Conservation (phyloP, 2,797 vertebrate genomes). For the Anguilla anguilla region DNA sequence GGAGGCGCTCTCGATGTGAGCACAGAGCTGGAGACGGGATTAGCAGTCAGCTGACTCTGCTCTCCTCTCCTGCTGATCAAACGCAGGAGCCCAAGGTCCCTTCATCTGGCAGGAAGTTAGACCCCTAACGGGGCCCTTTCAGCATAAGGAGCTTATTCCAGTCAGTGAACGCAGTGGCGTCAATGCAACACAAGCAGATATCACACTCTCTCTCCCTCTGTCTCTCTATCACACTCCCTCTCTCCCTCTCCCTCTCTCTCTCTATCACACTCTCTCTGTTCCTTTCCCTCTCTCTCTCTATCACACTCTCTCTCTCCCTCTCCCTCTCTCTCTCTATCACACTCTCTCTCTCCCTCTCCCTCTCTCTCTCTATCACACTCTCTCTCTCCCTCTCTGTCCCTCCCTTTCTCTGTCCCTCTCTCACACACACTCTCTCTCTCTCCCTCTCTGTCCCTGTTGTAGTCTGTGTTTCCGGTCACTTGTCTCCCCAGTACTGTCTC, state of each 20-base stretch:
- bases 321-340: no score
- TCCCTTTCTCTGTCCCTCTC: no score
- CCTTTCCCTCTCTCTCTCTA: no score
- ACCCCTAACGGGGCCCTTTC: constrained; percentile 23
- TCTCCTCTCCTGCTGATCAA: constrained; percentile 27
- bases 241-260: no score
- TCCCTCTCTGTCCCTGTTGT: no score
- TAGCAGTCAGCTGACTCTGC: constrained; percentile 26
- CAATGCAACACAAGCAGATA: constrained; percentile 18
- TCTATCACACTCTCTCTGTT: neutral
- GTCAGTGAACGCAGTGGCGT: constrained; percentile 7
- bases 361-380: no score
- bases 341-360: no score
- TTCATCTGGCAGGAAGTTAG: constrained; percentile 28
- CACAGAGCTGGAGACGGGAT: constrained; percentile 23
- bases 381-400: no score
- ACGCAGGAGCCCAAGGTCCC: constrained; percentile 4
- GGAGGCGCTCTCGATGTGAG: neutral
- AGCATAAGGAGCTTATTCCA: constrained; percentile 19
- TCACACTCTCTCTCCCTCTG: neutral
- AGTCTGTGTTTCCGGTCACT: no score
- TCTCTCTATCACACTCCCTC: neutral
- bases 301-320: no score
- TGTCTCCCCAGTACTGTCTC: no score
- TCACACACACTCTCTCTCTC: no score